phyloP scores from a whole-genome alignment of 2,113 vertebrate genomes.

The Oryzias curvinotus region DNA sequence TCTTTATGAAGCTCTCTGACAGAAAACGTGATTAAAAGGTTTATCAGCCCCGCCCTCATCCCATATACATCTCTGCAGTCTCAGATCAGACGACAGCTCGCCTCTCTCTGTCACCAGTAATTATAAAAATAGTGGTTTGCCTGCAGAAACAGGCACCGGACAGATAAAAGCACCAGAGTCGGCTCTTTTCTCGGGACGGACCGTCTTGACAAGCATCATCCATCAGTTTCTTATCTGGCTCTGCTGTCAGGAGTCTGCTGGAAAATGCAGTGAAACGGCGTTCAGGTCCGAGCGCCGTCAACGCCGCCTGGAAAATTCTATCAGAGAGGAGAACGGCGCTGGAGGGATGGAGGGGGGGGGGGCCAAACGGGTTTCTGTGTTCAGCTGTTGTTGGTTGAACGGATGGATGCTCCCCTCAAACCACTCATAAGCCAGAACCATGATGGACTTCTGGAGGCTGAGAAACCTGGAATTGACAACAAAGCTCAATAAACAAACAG shows the following conservation, averaged over 20 bases:
- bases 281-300: constrained; percentile 45
- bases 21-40: too few relatives aligned
- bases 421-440: too few relatives aligned
- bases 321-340: constrained; percentile 31
- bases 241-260: constrained; percentile 52
- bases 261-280: constrained; percentile 57
- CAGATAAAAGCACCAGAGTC: constrained; percentile 13
- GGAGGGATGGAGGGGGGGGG: not conserved
- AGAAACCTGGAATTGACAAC: too few relatives aligned
- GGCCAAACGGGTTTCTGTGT: not conserved
- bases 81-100: not conserved
- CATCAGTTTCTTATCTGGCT: constrained; percentile 56
- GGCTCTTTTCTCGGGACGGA: constrained; percentile 14
- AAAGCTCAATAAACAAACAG: too few relatives aligned
- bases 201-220: constrained; percentile 43
- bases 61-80: not conserved
- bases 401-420: too few relatives aligned
- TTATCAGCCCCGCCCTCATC: too few relatives aligned
- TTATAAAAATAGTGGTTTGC: not conserved
- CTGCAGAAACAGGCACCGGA: not conserved
- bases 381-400: too few relatives aligned
- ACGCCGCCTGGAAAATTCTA: constrained; percentile 35
- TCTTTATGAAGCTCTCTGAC: not conserved
- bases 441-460: too few relatives aligned
- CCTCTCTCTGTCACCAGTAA: not conserved